phyloP scores from a whole-genome alignment of 2,888 invertebrate species.

The Chalcis sispes region DNA sequence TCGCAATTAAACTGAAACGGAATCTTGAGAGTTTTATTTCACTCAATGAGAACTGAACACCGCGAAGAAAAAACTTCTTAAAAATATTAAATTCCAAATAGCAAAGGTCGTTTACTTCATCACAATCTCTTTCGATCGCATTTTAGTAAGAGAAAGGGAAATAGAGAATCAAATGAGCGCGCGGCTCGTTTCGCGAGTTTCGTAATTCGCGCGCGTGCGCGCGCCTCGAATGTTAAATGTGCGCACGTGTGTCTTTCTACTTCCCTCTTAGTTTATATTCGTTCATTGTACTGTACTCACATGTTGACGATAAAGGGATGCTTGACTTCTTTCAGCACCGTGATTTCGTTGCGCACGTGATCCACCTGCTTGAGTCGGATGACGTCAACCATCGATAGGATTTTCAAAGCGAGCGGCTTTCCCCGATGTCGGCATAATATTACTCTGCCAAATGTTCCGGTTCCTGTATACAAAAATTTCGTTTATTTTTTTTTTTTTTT shows the following conservation, averaged over 20 bases:
- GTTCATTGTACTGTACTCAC: constrained; percentile 79
- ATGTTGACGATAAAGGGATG: constrained; percentile 98
- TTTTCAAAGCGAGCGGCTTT: constrained; percentile 87
- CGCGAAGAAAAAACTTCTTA: not conserved
- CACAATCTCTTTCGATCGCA: not conserved
- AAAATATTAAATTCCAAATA: not conserved
- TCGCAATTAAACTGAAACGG: too few species aligned
- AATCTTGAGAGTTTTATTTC: too few species aligned
- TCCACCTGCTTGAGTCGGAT: constrained; percentile 97
- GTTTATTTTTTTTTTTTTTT: not conserved
- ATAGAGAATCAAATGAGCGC: not conserved
- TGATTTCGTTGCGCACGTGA: constrained; percentile 98
- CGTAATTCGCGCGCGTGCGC: not conserved
- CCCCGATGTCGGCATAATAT: constrained; percentile 92
- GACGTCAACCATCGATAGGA: constrained; percentile 94
- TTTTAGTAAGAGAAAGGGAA: constrained; percentile 5
- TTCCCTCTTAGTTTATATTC: not conserved
- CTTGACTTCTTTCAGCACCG: constrained; percentile 90
- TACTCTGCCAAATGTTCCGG: constrained; percentile 97
- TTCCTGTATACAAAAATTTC: constrained; percentile 82
- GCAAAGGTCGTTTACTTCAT: constrained; percentile 36
- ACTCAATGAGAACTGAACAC: too few species aligned
- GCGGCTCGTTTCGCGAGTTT: constrained; percentile 1
- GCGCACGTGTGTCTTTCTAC: constrained; percentile 31
- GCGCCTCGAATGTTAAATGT: constrained; percentile 30